phyloP scores from a whole-genome alignment of 2,888 invertebrate genomes.

The Schizaphis graminum region DNA sequence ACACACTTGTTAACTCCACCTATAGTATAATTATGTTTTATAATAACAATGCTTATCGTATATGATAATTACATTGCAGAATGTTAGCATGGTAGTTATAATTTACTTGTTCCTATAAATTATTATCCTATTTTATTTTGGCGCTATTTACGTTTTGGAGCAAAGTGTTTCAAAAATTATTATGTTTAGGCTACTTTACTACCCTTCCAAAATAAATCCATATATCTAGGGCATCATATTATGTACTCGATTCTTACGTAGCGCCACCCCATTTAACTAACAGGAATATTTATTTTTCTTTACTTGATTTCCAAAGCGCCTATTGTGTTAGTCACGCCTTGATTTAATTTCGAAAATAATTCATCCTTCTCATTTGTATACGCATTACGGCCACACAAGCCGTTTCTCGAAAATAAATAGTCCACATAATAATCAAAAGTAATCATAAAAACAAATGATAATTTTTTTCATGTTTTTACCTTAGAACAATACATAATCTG shows the following conservation, averaged over 20 bases:
- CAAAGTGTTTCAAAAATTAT: not conserved
- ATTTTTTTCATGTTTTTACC: not conserved
- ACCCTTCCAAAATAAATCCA: not conserved
- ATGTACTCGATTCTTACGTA: not conserved
- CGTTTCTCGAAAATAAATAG: not conserved
- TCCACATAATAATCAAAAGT: not conserved
- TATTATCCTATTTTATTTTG: not conserved
- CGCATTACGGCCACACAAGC: not conserved
- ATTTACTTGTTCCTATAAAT: not conserved
- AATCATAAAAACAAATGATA: not conserved
- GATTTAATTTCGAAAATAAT: not conserved
- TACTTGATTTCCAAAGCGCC: not conserved
- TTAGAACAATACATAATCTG: not conserved
- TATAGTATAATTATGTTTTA: not conserved
- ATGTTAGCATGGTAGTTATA: not conserved
- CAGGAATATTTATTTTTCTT: not conserved
- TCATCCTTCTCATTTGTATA: not conserved
- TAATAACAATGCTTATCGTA: not conserved
- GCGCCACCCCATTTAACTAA: not conserved
- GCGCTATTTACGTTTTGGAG: not conserved
- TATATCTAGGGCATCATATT: not conserved
- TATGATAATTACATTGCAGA: not conserved
- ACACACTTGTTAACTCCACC: not conserved
- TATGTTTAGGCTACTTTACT: not conserved
- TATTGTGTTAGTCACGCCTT: not conserved